Percentiles rank a stretch among this genome's conserved stretches.
These are phyloP conservation scores for Chironomus riparius DNA, from an alignment of 2,888 invertebrate genomes.

Conservation along the genomic window DNA sequence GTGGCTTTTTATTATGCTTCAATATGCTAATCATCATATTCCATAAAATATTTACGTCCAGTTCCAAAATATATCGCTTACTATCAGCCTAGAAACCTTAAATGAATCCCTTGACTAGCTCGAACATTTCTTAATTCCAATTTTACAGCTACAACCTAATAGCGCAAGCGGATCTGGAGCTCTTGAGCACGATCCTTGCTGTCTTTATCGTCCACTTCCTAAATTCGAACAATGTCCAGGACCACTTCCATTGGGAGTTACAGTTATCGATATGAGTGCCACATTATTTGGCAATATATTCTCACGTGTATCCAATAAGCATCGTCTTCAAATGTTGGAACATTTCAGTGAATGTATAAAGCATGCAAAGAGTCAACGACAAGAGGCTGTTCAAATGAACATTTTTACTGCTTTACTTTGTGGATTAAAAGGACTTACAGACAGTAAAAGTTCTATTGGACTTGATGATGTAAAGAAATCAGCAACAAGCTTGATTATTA, in stretches of 20 bases:
- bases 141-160: slow-evolving; percentile 75
- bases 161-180: slow-evolving; percentile 95
- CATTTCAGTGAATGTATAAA: slow-evolving; percentile 93
- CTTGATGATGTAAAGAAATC: slow-evolving; percentile 85
- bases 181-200: slow-evolving; percentile 91
- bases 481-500: slow-evolving; percentile 70
- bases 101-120: too few relatives aligned
- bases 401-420: slow-evolving; percentile 88
- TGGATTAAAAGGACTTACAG: slow-evolving; percentile 79
- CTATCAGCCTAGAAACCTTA: too few relatives aligned
- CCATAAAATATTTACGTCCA: too few relatives aligned
- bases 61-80: too few relatives aligned
- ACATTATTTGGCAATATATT: slow-evolving; percentile 89
- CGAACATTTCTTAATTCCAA: neutral
- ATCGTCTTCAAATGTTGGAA: slow-evolving; percentile 93
- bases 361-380: slow-evolving; percentile 83
- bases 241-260: slow-evolving; percentile 86
- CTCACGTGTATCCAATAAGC: slow-evolving; percentile 89
- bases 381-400: slow-evolving; percentile 94
- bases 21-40: too few relatives aligned
- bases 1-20: too few relatives aligned
- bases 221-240: slow-evolving; percentile 50
- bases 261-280: slow-evolving; percentile 92
- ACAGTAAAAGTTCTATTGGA: slow-evolving; percentile 74
- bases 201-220: slow-evolving; percentile 65